These are phyloP conservation scores for Gastrophysa polygoni DNA, from an alignment of 2,888 invertebrate species.

Conservation along the genomic window DNA sequence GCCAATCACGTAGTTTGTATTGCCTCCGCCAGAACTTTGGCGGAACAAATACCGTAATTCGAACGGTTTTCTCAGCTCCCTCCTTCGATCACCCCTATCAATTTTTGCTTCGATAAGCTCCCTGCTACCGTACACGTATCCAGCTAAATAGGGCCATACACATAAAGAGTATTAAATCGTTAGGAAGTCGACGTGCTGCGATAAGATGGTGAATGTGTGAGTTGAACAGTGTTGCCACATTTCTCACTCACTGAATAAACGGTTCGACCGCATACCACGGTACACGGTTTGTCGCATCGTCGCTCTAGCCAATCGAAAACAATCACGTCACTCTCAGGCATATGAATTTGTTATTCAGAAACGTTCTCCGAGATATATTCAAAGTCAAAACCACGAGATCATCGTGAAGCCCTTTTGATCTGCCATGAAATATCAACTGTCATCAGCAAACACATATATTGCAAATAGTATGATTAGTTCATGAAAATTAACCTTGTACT, in stretches of 20 bases:
- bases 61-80: not conserved
- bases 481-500: too few relatives aligned
- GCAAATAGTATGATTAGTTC: too few relatives aligned
- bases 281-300: too few relatives aligned
- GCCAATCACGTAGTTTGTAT: not conserved
- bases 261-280: too few relatives aligned
- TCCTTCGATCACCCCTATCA: slow-evolving; percentile 1
- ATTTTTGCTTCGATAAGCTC: slow-evolving; percentile 32
- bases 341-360: too few relatives aligned
- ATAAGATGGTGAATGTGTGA: slow-evolving; percentile 45
- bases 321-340: too few relatives aligned
- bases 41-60: not conserved
- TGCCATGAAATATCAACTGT: too few relatives aligned
- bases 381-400: too few relatives aligned
- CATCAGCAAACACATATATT: too few relatives aligned
- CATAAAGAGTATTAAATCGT: slow-evolving; percentile 42
- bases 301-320: too few relatives aligned
- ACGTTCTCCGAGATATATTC: too few relatives aligned
- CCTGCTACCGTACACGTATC: slow-evolving; percentile 13
- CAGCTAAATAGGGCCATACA: slow-evolving; percentile 33
- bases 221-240: slow-evolving; percentile 7
- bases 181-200: slow-evolving; percentile 28
- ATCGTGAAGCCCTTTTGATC: too few relatives aligned
- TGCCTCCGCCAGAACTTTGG: not conserved
- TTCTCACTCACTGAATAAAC: not conserved